phyloP scores from a whole-genome alignment of 2,797 vertebrate genomes.

The Scomberomorus guttatus region DNA sequence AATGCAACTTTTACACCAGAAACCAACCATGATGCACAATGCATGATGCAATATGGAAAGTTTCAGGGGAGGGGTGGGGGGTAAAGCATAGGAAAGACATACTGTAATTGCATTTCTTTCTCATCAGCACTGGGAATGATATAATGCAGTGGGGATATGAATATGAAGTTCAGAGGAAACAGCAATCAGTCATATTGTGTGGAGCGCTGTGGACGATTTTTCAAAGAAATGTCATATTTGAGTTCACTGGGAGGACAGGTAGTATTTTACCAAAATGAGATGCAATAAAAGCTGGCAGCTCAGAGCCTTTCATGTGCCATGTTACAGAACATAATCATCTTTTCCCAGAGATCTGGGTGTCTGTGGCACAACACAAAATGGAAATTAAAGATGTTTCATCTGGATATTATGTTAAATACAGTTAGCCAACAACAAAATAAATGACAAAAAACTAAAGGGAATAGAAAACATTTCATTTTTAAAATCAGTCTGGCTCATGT shows the following conservation, averaged over 20 bases:
- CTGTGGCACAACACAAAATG: constrained; percentile 41
- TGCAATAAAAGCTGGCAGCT: constrained; percentile 73
- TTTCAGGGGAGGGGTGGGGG: background rate
- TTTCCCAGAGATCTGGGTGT: constrained; percentile 37
- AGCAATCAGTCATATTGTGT: constrained; percentile 56
- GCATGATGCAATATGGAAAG: constrained; percentile 32
- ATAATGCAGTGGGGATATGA: constrained; percentile 53
- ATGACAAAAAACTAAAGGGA: constrained; percentile 16
- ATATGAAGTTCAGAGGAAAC: constrained; percentile 58
- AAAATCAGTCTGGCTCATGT: constrained; percentile 33
- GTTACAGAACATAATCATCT: constrained; percentile 69
- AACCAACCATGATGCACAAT: constrained; percentile 40
- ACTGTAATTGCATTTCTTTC: constrained; percentile 50
- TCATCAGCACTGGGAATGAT: constrained; percentile 48
- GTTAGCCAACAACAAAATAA: constrained; percentile 30
- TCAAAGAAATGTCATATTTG: constrained; percentile 68
- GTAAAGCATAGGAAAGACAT: constrained; percentile 37
- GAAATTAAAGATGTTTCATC: constrained; percentile 52
- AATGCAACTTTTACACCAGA: constrained; percentile 35
- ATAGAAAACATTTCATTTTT: constrained; percentile 28
- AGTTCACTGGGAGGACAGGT: constrained; percentile 82
- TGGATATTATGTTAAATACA: constrained; percentile 31
- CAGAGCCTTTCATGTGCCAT: constrained; percentile 66
- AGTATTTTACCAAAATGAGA: constrained; percentile 79
- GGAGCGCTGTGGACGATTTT: constrained; percentile 39